Conservation (phyloP, 2,113 vertebrate genomes). For the Herpetotheres cachinnans region DNA sequence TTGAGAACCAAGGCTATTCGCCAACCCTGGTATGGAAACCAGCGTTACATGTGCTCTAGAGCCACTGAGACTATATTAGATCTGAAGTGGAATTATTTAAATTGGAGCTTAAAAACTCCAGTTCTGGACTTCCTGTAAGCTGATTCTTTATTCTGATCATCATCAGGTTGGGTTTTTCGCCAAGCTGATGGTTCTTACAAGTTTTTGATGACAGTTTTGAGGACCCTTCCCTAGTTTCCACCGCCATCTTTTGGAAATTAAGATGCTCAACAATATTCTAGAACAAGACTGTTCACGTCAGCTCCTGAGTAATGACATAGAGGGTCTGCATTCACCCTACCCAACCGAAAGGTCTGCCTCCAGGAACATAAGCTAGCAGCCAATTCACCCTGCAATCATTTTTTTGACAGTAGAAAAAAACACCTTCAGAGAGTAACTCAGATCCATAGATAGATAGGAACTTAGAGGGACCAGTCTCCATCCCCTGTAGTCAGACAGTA, state of each 20-base stretch:
- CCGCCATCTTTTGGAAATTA: not conserved
- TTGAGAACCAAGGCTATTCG: not conserved
- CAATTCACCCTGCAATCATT: not conserved
- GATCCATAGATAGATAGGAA: not conserved
- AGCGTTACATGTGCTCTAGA: fast-evolving
- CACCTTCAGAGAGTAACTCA: not conserved
- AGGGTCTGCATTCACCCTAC: not conserved
- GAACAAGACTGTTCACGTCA: not conserved
- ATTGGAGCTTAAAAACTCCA: not conserved
- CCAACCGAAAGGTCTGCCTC: not conserved
- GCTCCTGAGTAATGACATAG: not conserved
- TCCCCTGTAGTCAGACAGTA: not conserved
- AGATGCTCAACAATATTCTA: not conserved
- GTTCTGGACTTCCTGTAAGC: not conserved
- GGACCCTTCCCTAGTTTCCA: not conserved
- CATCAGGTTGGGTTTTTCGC: not conserved
- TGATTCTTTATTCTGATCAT: not conserved
- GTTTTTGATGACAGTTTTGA: not conserved
- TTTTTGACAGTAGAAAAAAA: not conserved
- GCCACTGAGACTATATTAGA: not conserved
- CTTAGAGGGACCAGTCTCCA: not conserved
- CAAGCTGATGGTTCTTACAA: not conserved
- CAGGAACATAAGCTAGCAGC: not conserved
- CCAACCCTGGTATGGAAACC: not conserved
- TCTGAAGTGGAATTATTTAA: not conserved